phyloP scores from a whole-genome alignment of 1,140 invertebrate genomes.

The Platorchestia sp. region DNA sequence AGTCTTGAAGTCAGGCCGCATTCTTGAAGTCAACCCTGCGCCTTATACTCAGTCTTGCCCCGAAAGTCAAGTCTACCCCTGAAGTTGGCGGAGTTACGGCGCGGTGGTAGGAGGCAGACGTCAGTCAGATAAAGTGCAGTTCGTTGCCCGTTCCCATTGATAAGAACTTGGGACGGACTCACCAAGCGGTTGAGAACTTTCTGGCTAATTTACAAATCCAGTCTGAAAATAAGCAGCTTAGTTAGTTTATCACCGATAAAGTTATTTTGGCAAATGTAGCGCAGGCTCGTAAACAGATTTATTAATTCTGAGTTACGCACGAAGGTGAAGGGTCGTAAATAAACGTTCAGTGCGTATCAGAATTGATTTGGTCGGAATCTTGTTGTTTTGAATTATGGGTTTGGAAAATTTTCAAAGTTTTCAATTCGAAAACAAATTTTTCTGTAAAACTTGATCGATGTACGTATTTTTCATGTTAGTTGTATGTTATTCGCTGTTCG shows the following conservation, averaged over 20 bases:
- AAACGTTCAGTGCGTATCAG: background rate
- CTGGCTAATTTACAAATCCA: background rate
- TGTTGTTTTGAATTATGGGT: background rate
- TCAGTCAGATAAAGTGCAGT: background rate
- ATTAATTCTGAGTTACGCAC: background rate
- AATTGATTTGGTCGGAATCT: background rate
- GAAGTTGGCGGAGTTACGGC: background rate
- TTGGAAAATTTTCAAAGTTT: background rate
- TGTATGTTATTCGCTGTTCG: background rate
- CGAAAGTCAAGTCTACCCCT: background rate
- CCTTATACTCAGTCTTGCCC: background rate
- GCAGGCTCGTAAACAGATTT: background rate
- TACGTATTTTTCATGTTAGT: background rate
- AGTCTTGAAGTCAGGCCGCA: too few species aligned
- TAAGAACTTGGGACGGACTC: background rate
- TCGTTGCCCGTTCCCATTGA: background rate
- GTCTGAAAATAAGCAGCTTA: background rate
- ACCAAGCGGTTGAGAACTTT: background rate
- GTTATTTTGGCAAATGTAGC: background rate
- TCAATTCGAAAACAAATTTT: background rate
- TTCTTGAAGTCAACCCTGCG: background rate
- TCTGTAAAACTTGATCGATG: background rate
- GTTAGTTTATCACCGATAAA: background rate
- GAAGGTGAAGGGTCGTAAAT: background rate
- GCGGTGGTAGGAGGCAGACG: background rate